Base-by-base conservation (phyloP, 1,140 invertebrate species). In the Zaprionus camerounensis region DNA sequence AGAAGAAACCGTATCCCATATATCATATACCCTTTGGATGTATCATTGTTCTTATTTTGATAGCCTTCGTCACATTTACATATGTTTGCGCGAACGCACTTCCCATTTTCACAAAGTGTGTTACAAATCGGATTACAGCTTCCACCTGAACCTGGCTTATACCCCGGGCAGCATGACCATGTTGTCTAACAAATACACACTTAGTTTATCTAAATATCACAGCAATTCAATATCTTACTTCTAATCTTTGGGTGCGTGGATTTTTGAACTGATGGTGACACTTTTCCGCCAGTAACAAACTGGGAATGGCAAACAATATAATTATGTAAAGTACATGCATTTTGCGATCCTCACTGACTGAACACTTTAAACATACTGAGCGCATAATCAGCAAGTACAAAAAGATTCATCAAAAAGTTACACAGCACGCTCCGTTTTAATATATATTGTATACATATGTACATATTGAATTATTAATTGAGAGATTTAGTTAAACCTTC, bases 11-110 rank as follows among this genome's bases (percentile, higher is more conserved):
- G 17, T 11, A 17, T 44, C 1, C 5, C 7, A 3, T 17, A 9
- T 44, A 9, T 28, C 0, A 2, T 28, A 28, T 44, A 44, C 41
- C 41, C 9, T n/a, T 41, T 41, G 2, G 13, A 38, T 9, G 9
- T 36, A n/a, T 36, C 11, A 5, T 20, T 26, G 2, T 46, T 17
- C 1, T 1, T 0, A 34, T 65, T 49, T 5, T 20, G 26, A 46
- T 57, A 71, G n/a, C 69, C 61, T n/a, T 20, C 1, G 3, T n/a
- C 1, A 31, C 69, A 71, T 2, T 31, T 12, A 28, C 69, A 71
- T 0, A 0, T 17, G 22, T 65, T 20, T 24, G 61, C 61, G 3
- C 2, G 15, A 17, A 1, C 6, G n/a, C 58, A 57, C 1, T 0
- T 36, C 24, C 56, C 66, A 24, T 59, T 46, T 0, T 11, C 28